Base-by-base conservation (phyloP, 2,797 vertebrate species). In the Siniperca scherzeri region DNA sequence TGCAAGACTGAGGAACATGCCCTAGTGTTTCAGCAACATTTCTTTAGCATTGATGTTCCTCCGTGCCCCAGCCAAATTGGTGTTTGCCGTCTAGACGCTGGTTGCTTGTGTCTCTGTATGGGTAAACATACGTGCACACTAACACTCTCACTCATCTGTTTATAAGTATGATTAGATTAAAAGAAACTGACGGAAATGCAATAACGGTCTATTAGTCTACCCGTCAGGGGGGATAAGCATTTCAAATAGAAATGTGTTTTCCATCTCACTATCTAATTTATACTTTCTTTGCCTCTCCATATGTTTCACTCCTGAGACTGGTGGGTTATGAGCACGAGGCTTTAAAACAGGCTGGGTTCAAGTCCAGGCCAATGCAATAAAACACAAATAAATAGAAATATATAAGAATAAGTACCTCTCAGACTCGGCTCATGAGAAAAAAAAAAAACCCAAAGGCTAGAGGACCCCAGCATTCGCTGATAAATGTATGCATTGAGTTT, bases 91-190 rank as follows among this genome's bases (percentile, higher is more conserved):
- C 95, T 96, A 96, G 95, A 96, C 95, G 93, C 91, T 87, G 89
- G 88, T 91, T 93, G 91, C 92, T 92, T 77, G 81, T 84, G 91
- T 93, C 89, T 93, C 85, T 59, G 87, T 91, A 86, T 87, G 90
- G 93, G 91, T 94, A 95, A 93, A 95, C 92, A 93, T 81, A 83
- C 60, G 21, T 78, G 70, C 82, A 75, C 90, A 75, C 87, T 70
- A 87, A 91, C 93, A 86, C 92, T 88, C 92, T 92, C 86, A 50
- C 88, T 88, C 87, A 78, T 84, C 91, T 93, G 92, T 94, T 96
- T 94, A 95, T 94, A 93, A 94, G 93, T 88, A 90, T 95, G 91
- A 96, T 96, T 92, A 91, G 93, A 95, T 96, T 95, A 96, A 95
- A 93, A 94, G 89, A 91, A 93, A 93, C 91, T 92, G 93, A 95